phyloP scores from a whole-genome alignment of 2,888 invertebrate genomes.

The Digitonthophagus gazella region DNA sequence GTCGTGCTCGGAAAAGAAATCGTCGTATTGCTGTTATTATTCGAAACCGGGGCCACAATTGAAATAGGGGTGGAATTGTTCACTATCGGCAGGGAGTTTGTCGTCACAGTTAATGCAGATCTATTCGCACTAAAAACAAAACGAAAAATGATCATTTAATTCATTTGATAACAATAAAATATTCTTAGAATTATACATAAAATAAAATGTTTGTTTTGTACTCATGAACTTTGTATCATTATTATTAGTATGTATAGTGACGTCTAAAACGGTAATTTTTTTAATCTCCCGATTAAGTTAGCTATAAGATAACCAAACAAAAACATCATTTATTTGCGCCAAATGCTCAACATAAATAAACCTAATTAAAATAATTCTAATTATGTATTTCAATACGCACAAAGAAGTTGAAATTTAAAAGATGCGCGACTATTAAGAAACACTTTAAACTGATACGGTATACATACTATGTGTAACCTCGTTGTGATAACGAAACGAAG shows the following conservation, averaged over 20 bases:
- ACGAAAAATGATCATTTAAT: background rate
- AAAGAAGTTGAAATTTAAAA: too few species aligned
- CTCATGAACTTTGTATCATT: background rate
- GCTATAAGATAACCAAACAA: background rate
- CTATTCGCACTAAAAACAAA: conserved; percentile 25
- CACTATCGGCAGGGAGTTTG: background rate
- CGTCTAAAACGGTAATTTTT: background rate
- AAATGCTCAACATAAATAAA: background rate
- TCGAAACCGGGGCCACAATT: background rate
- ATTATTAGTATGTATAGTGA: too few species aligned
- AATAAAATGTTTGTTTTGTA: background rate
- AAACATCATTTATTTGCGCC: background rate
- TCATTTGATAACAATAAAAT: background rate
- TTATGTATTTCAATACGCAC: too few species aligned
- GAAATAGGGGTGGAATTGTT: background rate
- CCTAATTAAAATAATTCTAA: background rate
- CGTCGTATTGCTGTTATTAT: conserved; percentile 1
- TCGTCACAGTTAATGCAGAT: conserved; percentile 8
- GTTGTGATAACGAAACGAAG: too few species aligned
- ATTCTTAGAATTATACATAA: background rate
- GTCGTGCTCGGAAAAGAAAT: background rate
- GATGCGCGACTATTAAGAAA: too few species aligned
- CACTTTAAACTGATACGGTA: too few species aligned
- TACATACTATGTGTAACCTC: too few species aligned
- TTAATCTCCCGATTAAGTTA: background rate